A percentile compares a stretch with the other conserved stretches of the same genome.
These are phyloP conservation scores for Saxidomus purpurata DNA, from an alignment of 1,140 invertebrate genomes.

Conservation along the genomic window DNA sequence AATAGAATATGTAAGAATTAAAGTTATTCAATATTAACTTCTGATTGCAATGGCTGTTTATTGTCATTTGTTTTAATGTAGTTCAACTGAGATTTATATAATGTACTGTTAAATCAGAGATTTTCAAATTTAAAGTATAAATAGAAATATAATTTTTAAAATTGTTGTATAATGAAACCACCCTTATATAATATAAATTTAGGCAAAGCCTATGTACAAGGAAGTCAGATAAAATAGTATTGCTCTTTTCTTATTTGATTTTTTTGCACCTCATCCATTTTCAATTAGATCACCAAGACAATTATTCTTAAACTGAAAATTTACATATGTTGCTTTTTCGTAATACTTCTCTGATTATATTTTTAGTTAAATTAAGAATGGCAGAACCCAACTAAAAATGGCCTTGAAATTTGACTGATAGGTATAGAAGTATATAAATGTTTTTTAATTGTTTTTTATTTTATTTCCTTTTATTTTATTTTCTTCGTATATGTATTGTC, in stretches of 20 bases:
- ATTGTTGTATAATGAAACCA: neutral
- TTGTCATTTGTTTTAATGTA: constrained; percentile 9
- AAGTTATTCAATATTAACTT: neutral
- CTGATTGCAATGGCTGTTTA: neutral
- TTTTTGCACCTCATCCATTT: neutral
- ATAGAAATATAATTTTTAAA: constrained; percentile 1
- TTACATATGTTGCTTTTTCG: neutral
- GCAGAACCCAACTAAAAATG: constrained; percentile 26
- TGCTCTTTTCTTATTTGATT: constrained; percentile 15
- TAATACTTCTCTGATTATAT: constrained; percentile 19
- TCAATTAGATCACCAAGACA: neutral
- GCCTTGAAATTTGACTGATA: neutral
- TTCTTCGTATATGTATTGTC: neutral
- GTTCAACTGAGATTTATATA: neutral
- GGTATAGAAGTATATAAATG: neutral
- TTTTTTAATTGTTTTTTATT: constrained; percentile 24
- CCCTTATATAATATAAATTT: neutral
- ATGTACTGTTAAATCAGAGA: neutral
- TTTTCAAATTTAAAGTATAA: neutral
- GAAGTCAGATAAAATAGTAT: neutral
- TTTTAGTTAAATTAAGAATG: constrained; percentile 11
- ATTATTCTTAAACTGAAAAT: neutral
- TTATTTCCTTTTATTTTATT: constrained; percentile 32
- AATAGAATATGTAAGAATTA: no score
- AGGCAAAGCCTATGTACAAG: neutral